A percentile compares a stretch with the other conserved stretches of the same genome.
Conservation (phyloP, 2,888 invertebrate genomes). For the Cylindroiulus punctatus region DNA sequence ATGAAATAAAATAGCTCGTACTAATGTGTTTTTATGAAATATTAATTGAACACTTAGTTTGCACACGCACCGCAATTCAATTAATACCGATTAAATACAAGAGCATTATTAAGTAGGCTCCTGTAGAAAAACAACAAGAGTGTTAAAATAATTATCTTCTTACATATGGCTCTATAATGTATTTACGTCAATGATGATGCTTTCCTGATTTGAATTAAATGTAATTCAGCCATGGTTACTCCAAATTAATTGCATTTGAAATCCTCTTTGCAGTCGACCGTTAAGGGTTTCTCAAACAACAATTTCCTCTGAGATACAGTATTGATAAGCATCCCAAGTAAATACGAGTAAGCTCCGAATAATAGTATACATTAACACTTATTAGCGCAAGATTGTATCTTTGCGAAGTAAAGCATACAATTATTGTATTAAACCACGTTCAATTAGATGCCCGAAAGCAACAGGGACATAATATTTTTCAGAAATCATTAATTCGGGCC, state of each 20-base stretch:
- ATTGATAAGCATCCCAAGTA: background rate
- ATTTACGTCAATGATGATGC: background rate
- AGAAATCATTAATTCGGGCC: too few species aligned
- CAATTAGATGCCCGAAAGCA: too few species aligned
- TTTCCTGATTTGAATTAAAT: background rate
- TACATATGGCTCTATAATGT: background rate
- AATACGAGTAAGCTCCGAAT: too few species aligned
- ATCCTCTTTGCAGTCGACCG: background rate
- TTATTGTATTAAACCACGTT: too few species aligned
- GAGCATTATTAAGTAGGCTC: slow-evolving; percentile 24
- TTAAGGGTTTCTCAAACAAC: background rate
- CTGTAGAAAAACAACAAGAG: background rate
- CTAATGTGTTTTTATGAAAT: slow-evolving; percentile 1
- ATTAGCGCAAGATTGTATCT: too few species aligned
- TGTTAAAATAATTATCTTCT: slow-evolving; percentile 9
- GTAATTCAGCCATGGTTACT: background rate
- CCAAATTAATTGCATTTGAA: background rate
- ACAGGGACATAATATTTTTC: too few species aligned
- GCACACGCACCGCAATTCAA: slow-evolving; percentile 13
- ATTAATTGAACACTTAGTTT: slow-evolving; percentile 45
- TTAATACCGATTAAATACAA: slow-evolving; percentile 27
- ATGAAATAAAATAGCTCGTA: background rate
- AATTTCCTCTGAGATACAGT: background rate
- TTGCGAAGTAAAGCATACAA: too few species aligned
- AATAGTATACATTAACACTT: too few species aligned